Base-by-base conservation (phyloP, 30 jellyfish, hydroid and myxozoan species). In the Nemopilema nomurai region DNA sequence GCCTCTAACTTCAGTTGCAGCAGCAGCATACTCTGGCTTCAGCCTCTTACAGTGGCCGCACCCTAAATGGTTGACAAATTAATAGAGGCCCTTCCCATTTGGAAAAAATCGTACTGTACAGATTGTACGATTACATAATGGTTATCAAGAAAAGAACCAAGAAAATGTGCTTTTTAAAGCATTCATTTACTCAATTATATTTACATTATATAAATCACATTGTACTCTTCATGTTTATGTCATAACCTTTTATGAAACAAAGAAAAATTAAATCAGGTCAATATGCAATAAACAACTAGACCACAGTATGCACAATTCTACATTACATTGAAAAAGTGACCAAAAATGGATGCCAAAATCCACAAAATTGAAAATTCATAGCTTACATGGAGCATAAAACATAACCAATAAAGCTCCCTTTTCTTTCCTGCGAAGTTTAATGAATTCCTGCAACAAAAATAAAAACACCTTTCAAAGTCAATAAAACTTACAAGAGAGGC, bases 341-440 rank as follows among this genome's bases (percentile, higher is more conserved):
- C n/a, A n/a, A n/a, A n/a, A 28, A 52, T 17, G 31, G 21, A 29
- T n/a, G 24, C 19, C 28, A 63, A 20, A 8, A 25, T 76, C 51
- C 71, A 70, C 18, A 4, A 71, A 25, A 67, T 18, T 13, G 17
- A 23, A 70, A 31, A 30, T 20, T 87, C n/a, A n/a, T 33, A 24
- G 88, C 97, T 73, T 83, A 93, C 98, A 94, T n/a, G 99, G 99
- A 8, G 99, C 99, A 86, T 94, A 94, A 77, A 94, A 94, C 99
- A 94, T 94, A 30, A 94, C 86, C 67, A 94, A 71, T 62, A 94
- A 75, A 22, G 92, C 89, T 1, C 95, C 96, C 80, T 90, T 94
- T 33, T 94, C 97, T 75, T 89, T 94, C 75, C 94, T 57, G 33
- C 99, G 84, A 30, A 94, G 76, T 64, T 81, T 89, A 23, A 63